phyloP scores from a whole-genome alignment of 2,113 vertebrate species.

The Pseudorhombus dupliciocellatus region DNA sequence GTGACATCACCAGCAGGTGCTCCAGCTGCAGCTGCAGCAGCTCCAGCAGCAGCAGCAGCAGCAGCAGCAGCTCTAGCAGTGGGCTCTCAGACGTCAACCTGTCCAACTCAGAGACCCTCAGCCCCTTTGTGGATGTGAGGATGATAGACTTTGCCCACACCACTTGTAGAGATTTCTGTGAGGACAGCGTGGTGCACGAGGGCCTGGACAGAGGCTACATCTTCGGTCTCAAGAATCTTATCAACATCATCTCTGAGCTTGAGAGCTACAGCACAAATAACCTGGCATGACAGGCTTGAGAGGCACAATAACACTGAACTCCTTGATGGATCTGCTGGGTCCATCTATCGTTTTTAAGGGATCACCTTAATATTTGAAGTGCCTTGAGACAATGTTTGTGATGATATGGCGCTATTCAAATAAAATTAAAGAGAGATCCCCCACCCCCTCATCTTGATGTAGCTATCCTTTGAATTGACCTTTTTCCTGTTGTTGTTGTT shows the following conservation, averaged over 20 bases:
- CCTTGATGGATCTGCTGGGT: too few relatives aligned
- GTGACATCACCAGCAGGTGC: conserved; percentile 44
- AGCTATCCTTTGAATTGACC: conserved; percentile 26
- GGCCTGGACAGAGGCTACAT: conserved; percentile 97
- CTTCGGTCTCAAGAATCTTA: conserved; percentile 97
- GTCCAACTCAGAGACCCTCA: conserved; percentile 75
- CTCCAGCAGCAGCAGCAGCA: conserved; percentile 27
- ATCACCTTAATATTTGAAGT: too few relatives aligned
- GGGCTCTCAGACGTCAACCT: conserved; percentile 26
- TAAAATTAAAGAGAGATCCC: conserved; percentile 5
- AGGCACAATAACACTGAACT: conserved; percentile 78
- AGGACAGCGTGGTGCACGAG: conserved; percentile 94
- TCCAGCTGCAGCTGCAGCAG: conserved; percentile 1
- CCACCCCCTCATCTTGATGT: conserved; percentile 28
- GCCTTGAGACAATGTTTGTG: too few relatives aligned
- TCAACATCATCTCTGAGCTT: conserved; percentile 98
- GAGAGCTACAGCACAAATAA: conserved; percentile 91
- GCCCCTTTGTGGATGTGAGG: conserved; percentile 87
- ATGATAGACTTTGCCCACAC: conserved; percentile 99
- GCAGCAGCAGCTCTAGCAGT: conserved; percentile 30
- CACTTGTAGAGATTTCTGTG: conserved; percentile 94
- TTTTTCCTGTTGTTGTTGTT: conserved; percentile 49
- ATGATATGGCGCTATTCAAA: too few relatives aligned
- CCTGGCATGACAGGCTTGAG: conserved; percentile 72
- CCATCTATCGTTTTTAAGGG: too few relatives aligned